Base-by-base conservation (phyloP, 2,113 vertebrate genomes). In the Megaceryle torquata region DNA sequence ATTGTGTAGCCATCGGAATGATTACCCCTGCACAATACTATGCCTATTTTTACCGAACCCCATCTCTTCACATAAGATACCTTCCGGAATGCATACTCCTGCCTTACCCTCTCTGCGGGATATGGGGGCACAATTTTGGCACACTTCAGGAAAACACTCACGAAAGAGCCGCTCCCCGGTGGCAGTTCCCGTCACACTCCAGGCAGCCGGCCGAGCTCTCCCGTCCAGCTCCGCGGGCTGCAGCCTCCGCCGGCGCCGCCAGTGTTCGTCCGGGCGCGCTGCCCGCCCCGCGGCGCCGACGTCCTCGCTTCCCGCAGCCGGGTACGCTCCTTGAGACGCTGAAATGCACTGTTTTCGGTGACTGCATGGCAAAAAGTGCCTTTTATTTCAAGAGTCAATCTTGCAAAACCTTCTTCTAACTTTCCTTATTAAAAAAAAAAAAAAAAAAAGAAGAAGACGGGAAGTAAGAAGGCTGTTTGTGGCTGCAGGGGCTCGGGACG, bases 91-190 rank as follows among this genome's bases (percentile, higher is more conserved):
- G 37, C 75, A 4, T 9, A 6, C 15, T 26, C 13, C 29, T 2
- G 13, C 50, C 39, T 51, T 22, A 56, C 16, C 25, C 57, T 60
- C 29, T 5, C 21, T 8, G 28, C 14, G 35, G 53, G 59, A 14
- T 28, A 6, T 1, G 17, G 16, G 25, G 20, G 53, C 64, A 13
- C 16, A 17, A 17, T 12, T 39, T 18, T 4, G n/a, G 43, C 20
- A 48, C 15, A 3, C 15, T 13, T 67, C 33, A 41, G 64, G n/a
- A 51, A 33, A 67, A 56, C 9, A 6, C 35, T 26, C 7, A 1
- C 1, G 12, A 9, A 17, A 31, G 13, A 57, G n/a, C 35, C 29
- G 39, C 8, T 17, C 15, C 29, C 50, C n/a, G 8, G 3, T 0
- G n/a, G 76, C 24, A 86, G 39, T 21, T 46, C 33, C 11, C 24